These are phyloP conservation scores for Willowsia nigromaculata DNA, from an alignment of 2,888 invertebrate genomes.

Conservation along the genomic window DNA sequence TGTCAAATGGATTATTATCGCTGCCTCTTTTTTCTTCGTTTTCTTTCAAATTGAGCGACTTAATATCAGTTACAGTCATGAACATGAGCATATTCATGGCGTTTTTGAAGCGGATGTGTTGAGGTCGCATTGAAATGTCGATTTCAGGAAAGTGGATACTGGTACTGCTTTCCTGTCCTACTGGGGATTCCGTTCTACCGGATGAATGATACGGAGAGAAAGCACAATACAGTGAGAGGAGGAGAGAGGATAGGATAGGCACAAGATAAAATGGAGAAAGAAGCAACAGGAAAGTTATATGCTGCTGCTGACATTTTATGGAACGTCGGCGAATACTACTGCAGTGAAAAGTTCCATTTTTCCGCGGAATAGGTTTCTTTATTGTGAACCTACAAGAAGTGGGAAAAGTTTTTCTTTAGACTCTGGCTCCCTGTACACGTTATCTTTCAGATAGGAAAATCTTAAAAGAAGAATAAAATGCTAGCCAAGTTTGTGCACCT, in stretches of 20 bases:
- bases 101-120: neutral
- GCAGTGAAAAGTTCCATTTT: slow-evolving; percentile 21
- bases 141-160: neutral
- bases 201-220: neutral
- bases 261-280: neutral
- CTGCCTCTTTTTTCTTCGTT: neutral
- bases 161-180: neutral
- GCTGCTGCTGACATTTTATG: slow-evolving; percentile 35
- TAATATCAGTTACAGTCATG: neutral
- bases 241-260: neutral
- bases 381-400: neutral
- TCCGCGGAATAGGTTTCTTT: neutral
- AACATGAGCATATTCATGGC: neutral
- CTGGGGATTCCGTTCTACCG: neutral
- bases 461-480: neutral
- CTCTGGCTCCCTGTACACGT: neutral
- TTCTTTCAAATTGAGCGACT: neutral
- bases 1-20: neutral
- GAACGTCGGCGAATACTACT: slow-evolving; percentile 44
- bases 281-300: slow-evolving; percentile 38
- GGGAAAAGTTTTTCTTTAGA: neutral
- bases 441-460: neutral
- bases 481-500: neutral
- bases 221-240: neutral
- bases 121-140: neutral